Base-by-base conservation (phyloP, 2,888 invertebrate genomes). In the Mimas tiliae region DNA sequence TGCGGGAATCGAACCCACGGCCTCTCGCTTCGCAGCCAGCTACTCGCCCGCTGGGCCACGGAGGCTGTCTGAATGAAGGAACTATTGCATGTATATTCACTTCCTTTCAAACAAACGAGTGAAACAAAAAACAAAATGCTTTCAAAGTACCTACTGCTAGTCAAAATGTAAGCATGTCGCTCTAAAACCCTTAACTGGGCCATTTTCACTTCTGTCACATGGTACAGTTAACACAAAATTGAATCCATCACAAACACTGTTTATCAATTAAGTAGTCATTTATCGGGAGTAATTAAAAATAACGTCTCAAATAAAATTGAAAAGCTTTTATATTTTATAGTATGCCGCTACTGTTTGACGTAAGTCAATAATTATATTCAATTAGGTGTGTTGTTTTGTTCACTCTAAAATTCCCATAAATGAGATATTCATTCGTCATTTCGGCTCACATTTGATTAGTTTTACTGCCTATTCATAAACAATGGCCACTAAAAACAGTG, bases 361-460 rank as follows among this genome's bases (percentile, higher is more conserved):
- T 69, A 63, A 64, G 75, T 75, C 73, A 79, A 80, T 80, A 80
- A 80, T 78, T 77, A 73, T 72, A 70, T 69, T 75, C 72, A 74
- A 76, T 77, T 76, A 76, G 71, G 69, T 16, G 52, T 65, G 72
- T 72, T 73, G 73, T 76, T 74, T 72, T 72, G 71, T 76, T 70
- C 68, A 67, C 68, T 72, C 66, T 66, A 69, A 50, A 65, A 70
- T 74, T 74, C 71, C 71, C 70, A 74, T 76, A 79, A 74, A 75
- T 70, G 67, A 63, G 67, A 65, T 55, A 51, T 67, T 65, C 69
- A 74, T 74, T 73, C 74, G 72, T 77, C 75, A 75, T 69, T 77
- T 72, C 72, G 75, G 72, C 72, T 77, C 67, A 72, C 74, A 70
- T 77, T 79, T 79, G 77, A 79, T 79, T 77, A 74, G 74, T 74